Base-by-base conservation (phyloP, 2,113 vertebrate species). In the Microcebus lehilahytsara region DNA sequence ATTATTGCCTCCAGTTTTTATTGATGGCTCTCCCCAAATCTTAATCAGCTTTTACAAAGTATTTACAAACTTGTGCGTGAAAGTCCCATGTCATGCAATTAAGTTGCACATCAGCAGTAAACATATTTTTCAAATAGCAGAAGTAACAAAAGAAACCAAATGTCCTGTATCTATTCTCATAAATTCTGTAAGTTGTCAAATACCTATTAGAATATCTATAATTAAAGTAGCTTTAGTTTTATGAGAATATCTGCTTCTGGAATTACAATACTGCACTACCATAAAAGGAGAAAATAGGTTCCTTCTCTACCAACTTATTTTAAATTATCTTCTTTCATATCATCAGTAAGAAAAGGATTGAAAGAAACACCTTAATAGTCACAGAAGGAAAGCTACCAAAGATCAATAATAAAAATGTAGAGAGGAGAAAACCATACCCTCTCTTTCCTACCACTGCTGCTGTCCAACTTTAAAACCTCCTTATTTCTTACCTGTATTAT, bases 1-100 rank as follows among this genome's bases (percentile, higher is more conserved):
- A 95, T 95, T 90, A 96, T 80, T 93, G 84, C 90, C 95, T 92
- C 78, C 40, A 92, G 96, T 80, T 95, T 96, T 90, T 96, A 97
- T 95, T 84, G 92, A 97, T 81, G 88, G 66, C 30, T 87, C 14
- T 93, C 3, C 9, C 20, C n/a, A 67, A 11, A 93, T 85, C 75
- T 89, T 85, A 97, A 95, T 97, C 86, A 93, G n/a, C 53, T 90
- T 85, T 37, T 23, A 86, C 51, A 96, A 95, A 67, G 72, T 46
- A 58, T 69, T 93, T 77, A 95, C 64, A 90, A 84, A 96, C 51
- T 42, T 13, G 30, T 46, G 85, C 30, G 93, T 46, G 92, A 80
- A 95, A 95, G 80, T 89, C 23, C 84, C 37, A 85, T 49, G 71
- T 53, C 92, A 85, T 74, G 9, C 46, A 96, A 88, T 77, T 91